Conservation (phyloP, 1,140 invertebrate species). For the Epicauta chinensis region DNA sequence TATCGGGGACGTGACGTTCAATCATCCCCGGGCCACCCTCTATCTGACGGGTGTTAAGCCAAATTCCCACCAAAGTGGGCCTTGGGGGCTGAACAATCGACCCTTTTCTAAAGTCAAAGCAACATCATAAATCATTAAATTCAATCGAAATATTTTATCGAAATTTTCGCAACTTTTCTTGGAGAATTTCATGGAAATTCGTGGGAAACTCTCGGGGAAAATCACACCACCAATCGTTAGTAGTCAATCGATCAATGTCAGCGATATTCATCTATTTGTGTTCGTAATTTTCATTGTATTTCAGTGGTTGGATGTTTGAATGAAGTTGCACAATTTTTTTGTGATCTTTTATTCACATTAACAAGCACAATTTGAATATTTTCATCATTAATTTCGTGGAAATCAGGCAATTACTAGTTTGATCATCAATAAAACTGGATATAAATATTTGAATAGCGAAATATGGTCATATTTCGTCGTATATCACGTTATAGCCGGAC, state of each 20-base stretch:
- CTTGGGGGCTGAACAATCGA: constrained; percentile 23
- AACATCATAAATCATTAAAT: not conserved
- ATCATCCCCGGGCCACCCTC: constrained; percentile 26
- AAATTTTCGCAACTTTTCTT: not conserved
- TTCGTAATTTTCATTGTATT: constrained; percentile 12
- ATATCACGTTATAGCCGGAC: too few species aligned
- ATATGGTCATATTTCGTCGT: too few species aligned
- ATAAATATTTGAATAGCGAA: not conserved
- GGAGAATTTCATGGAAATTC: not conserved
- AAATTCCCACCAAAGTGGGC: constrained; percentile 29
- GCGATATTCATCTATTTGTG: constrained; percentile 18
- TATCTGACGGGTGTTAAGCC: constrained; percentile 26
- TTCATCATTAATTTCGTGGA: constrained; percentile 8
- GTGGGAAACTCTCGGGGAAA: not conserved
- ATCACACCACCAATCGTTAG: not conserved
- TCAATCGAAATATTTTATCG: not conserved
- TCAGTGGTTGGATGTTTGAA: not conserved
- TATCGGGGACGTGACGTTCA: constrained; percentile 26
- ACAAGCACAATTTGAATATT: constrained; percentile 13
- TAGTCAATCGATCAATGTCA: constrained; percentile 19
- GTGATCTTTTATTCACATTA: too few species aligned
- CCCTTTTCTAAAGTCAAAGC: not conserved
- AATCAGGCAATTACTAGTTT: not conserved
- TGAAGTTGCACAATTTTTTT: not conserved
- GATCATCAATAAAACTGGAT: not conserved